phyloP scores from a whole-genome alignment of 2,797 vertebrate genomes.

The Vipera latastei region DNA sequence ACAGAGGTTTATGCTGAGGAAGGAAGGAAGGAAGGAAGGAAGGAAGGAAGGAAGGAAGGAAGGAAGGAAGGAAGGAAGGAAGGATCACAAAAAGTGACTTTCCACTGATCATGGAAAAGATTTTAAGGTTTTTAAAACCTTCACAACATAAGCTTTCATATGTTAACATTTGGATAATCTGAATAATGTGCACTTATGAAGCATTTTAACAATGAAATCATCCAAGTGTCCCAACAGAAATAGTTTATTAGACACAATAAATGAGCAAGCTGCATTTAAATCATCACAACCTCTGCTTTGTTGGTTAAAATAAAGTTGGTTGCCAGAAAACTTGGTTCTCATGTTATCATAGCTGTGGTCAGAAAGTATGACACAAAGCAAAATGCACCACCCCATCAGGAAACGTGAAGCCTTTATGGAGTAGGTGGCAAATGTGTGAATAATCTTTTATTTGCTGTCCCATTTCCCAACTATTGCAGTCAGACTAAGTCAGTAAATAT shows the following conservation, averaged over 20 bases:
- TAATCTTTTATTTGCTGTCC: constrained; percentile 38
- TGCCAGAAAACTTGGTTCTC: not conserved
- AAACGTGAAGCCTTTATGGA: constrained; percentile 42
- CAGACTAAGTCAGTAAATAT: constrained; percentile 36
- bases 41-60: not conserved
- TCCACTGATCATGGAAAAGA: not conserved
- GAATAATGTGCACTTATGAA: not conserved
- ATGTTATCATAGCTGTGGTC: constrained; percentile 7
- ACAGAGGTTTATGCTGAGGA: not conserved
- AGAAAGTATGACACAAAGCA: constrained; percentile 50
- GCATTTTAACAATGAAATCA: constrained; percentile 1
- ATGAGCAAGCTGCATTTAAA: constrained; percentile 20
- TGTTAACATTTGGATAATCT: not conserved
- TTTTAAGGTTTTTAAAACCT: not conserved
- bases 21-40: too few species aligned
- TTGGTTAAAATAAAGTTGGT: constrained; percentile 30
- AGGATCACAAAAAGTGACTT: not conserved
- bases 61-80: too few species aligned
- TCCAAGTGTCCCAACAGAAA: not conserved
- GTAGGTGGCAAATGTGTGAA: constrained; percentile 43
- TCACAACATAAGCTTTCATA: not conserved
- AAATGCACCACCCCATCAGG: constrained; percentile 46
- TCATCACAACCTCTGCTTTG: constrained; percentile 25
- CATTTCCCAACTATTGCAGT: constrained; percentile 19
- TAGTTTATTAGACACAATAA: constrained; percentile 17